Evolutionary conservation across 1,140 invertebrate species (phyloP).

Genomic region (Kradibia gibbosae): DNA sequence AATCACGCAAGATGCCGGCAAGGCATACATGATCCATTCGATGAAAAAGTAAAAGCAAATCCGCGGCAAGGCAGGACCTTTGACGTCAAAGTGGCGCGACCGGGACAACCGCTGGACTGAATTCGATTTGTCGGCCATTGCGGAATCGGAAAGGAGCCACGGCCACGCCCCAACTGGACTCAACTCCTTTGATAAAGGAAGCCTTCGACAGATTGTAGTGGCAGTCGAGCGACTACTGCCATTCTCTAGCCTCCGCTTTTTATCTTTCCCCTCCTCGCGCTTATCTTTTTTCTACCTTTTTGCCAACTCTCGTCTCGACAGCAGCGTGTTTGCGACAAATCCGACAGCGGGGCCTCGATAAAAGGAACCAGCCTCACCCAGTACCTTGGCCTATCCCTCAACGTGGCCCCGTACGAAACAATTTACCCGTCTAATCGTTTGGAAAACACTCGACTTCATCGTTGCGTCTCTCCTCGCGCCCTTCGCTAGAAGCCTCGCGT

Average conservation of each 20-base stretch:
- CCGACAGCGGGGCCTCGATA: constrained; percentile 29
- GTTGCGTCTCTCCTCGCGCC: constrained; percentile 27
- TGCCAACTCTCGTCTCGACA: background rate
- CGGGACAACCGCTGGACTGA: constrained; percentile 1
- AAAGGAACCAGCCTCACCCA: constrained; percentile 4
- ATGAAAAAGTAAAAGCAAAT: too few relatives aligned
- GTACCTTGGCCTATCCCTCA: background rate
- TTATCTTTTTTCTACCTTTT: background rate
- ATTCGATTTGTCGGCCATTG: constrained; percentile 42
- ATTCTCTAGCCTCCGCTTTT: background rate
- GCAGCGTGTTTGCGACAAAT: constrained; percentile 21
- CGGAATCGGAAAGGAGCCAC: background rate
- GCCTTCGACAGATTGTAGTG: background rate
- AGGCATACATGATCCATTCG: too few relatives aligned
- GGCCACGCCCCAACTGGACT: background rate
- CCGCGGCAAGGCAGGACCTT: constrained; percentile 16
- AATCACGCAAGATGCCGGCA: constrained; percentile 38
- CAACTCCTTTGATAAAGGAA: background rate
- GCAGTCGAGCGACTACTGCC: background rate
- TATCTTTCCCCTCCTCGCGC: background rate
- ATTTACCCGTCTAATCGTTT: constrained; percentile 51
- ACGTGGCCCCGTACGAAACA: constrained; percentile 36
- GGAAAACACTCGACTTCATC: constrained; percentile 45
- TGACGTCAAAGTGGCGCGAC: background rate
- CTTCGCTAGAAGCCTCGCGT: constrained; percentile 8